These are phyloP conservation scores for Dendroctonus valens DNA, from an alignment of 1,140 invertebrate genomes.

Conservation along the genomic window DNA sequence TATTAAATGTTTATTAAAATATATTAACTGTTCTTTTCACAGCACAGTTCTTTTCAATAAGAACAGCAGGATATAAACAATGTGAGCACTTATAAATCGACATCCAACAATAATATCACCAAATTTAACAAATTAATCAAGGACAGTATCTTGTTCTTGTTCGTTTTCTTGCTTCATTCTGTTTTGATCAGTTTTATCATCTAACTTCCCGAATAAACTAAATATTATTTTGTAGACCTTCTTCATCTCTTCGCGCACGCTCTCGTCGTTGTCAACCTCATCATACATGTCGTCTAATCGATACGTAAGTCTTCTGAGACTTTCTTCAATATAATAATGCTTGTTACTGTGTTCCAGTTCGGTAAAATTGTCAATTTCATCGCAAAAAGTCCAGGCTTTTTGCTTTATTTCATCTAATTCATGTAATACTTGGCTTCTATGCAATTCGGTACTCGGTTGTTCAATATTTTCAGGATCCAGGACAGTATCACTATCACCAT, in stretches of 20 bases:
- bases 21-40: too few species aligned
- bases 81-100: too few species aligned
- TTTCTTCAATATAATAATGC: slow-evolving; percentile 32
- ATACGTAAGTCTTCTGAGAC: slow-evolving; percentile 21
- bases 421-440: too few species aligned
- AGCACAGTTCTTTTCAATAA: too few species aligned
- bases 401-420: slow-evolving; percentile 8
- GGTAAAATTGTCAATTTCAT: slow-evolving; percentile 14
- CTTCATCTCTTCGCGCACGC: slow-evolving; percentile 3
- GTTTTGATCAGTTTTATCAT: slow-evolving; percentile 6
- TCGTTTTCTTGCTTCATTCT: not conserved
- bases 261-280: not conserved
- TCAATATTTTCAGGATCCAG: too few species aligned
- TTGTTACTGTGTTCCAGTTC: slow-evolving; percentile 22
- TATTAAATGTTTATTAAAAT: too few species aligned
- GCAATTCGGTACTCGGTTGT: too few species aligned
- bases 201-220: slow-evolving; percentile 6
- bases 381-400: slow-evolving; percentile 18
- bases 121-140: too few species aligned
- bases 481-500: too few species aligned
- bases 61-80: too few species aligned
- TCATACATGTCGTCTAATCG: slow-evolving; percentile 23
- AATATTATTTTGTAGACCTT: slow-evolving; percentile 7
- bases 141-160: too few species aligned
- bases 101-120: too few species aligned